Percentiles rank a stretch among this genome's conserved stretches.
phyloP scores from a whole-genome alignment of 2,797 vertebrate species.

The Hemibagrus guttatus region DNA sequence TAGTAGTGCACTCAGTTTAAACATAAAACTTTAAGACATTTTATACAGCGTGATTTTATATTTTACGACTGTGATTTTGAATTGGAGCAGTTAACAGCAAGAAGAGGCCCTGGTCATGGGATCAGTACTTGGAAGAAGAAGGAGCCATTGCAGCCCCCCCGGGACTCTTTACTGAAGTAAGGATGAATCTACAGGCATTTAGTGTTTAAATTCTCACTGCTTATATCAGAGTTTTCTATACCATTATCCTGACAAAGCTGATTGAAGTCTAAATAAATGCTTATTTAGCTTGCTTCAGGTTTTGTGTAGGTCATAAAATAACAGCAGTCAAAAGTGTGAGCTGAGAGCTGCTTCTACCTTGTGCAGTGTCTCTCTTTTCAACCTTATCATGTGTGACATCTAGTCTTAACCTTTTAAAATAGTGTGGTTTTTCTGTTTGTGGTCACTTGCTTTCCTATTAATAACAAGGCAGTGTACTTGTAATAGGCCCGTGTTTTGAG shows the following conservation, averaged over 20 bases:
- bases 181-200: neutral
- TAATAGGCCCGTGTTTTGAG: neutral
- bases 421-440: neutral
- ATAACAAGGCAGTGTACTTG: neutral
- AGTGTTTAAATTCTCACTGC: neutral
- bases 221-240: neutral
- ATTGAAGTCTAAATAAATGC: neutral
- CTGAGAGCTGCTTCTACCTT: too few relatives aligned
- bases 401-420: neutral
- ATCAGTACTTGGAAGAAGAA: conserved; percentile 73
- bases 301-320: neutral
- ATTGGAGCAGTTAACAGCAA: conserved; percentile 57
- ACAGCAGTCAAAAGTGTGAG: neutral
- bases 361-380: neutral
- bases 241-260: neutral
- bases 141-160: conserved; percentile 66
- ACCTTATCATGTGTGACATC: neutral
- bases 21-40: neutral
- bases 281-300: neutral
- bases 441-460: neutral
- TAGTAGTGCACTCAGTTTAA: neutral
- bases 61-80: conserved; percentile 13
- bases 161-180: conserved; percentile 72
- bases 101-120: conserved; percentile 76
- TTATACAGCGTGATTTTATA: neutral